These are phyloP conservation scores for Nomada ruficornis DNA, from an alignment of 2,888 invertebrate species.

Conservation along the genomic window DNA sequence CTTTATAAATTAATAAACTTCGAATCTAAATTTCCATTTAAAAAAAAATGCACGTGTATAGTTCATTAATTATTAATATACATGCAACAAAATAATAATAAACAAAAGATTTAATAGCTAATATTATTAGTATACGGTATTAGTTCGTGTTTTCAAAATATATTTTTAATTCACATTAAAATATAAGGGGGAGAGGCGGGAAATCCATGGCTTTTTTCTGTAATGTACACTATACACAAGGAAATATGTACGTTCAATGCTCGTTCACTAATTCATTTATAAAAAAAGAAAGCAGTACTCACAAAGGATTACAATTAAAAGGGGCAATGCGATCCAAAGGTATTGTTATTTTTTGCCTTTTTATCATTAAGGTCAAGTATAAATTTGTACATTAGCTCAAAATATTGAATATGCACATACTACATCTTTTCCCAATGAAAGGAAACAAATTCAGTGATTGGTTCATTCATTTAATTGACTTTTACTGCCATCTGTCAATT, in stretches of 20 bases:
- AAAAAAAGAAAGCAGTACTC: neutral
- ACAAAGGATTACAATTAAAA: neutral
- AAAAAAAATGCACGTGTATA: neutral
- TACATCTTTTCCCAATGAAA: neutral
- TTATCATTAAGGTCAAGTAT: neutral
- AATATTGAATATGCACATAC: neutral
- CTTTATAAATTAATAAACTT: neutral
- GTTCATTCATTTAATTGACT: slow-evolving; percentile 23
- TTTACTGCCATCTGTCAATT: slow-evolving; percentile 56
- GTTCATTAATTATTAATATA: neutral
- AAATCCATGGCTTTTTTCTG: neutral
- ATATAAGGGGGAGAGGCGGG: too few species aligned
- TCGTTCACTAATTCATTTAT: neutral
- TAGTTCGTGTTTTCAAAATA: too few species aligned
- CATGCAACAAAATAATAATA: neutral
- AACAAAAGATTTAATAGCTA: too few species aligned
- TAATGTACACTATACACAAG: neutral
- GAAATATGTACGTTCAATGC: neutral
- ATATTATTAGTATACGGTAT: too few species aligned
- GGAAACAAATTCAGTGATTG: slow-evolving; percentile 26
- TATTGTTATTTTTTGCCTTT: neutral
- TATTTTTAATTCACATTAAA: too few species aligned
- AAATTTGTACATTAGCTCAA: neutral
- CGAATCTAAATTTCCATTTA: neutral
- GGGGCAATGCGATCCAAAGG: neutral